Percentiles rank a stretch among this genome's conserved stretches.
Conservation (phyloP, 2,888 invertebrate species). For the Cantharis lateralis region DNA sequence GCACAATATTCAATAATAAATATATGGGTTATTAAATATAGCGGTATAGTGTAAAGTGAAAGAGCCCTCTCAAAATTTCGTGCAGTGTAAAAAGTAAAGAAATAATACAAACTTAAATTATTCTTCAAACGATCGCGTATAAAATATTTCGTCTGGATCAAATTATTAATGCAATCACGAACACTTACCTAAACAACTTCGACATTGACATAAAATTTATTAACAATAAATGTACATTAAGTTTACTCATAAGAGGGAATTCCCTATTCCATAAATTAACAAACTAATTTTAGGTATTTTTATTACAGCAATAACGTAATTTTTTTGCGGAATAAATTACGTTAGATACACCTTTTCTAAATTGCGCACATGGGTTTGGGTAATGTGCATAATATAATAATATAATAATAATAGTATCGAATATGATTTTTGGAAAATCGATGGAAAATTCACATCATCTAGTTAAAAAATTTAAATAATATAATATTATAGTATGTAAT, state of each 20-base stretch:
- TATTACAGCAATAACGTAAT: background rate
- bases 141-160: background rate
- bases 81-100: background rate
- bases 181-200: slow-evolving; percentile 8
- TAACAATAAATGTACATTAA: slow-evolving; percentile 8
- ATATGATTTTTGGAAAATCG: no score
- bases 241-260: slow-evolving; percentile 7
- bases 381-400: no score
- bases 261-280: background rate
- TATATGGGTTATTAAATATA: background rate
- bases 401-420: no score
- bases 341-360: background rate
- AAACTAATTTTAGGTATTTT: background rate
- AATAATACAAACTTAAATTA: background rate
- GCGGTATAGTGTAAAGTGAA: background rate
- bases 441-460: no score
- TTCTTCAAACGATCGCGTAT: background rate
- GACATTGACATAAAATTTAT: slow-evolving; percentile 18
- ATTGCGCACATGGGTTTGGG: no score
- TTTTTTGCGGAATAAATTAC: background rate
- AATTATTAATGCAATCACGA: background rate
- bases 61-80: background rate
- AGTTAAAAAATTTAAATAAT: no score
- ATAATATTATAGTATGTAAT: no score
- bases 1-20: background rate